These are phyloP conservation scores for Hemibates koningsi DNA, from an alignment of 2,113 vertebrate species.

Conservation along the genomic window DNA sequence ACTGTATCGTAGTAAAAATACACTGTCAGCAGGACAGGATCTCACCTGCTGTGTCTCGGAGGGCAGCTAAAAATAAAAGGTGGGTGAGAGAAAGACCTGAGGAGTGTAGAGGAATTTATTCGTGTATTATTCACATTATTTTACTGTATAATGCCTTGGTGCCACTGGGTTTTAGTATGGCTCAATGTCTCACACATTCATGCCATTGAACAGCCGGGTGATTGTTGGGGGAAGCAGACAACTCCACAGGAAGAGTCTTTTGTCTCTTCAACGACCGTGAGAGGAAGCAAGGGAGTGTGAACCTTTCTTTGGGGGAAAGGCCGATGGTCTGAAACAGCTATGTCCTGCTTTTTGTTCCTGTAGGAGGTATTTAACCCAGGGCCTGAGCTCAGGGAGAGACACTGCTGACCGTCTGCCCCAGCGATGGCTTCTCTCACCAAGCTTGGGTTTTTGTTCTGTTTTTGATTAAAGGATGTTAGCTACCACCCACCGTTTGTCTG, in stretches of 20 bases:
- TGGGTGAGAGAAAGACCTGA: fast-evolving
- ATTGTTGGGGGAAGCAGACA: fast-evolving
- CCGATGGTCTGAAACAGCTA: fast-evolving
- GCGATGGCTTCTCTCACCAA: neutral
- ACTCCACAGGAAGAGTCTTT: neutral
- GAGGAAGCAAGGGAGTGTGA: fast-evolving
- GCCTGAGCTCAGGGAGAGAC: fast-evolving
- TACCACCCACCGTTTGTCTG: neutral
- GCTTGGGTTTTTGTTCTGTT: fast-evolving
- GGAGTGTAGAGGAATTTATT: fast-evolving
- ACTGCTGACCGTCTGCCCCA: neutral
- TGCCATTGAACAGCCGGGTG: neutral
- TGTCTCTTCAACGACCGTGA: neutral
- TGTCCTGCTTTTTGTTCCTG: neutral
- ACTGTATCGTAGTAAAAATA: neutral
- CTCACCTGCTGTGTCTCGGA: neutral
- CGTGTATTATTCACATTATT: neutral
- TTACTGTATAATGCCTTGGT: fast-evolving
- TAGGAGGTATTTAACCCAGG: neutral
- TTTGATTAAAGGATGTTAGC: neutral
- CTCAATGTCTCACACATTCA: neutral
- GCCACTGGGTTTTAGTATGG: fast-evolving
- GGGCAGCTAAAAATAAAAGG: neutral
- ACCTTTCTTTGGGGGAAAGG: neutral
- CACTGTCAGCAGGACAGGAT: neutral